Evolutionary conservation across 92 coral and sea anemone species (phyloP), one percentile per base, ranked within the genome.

Genomic region (Pocillopora grandis): DNA sequence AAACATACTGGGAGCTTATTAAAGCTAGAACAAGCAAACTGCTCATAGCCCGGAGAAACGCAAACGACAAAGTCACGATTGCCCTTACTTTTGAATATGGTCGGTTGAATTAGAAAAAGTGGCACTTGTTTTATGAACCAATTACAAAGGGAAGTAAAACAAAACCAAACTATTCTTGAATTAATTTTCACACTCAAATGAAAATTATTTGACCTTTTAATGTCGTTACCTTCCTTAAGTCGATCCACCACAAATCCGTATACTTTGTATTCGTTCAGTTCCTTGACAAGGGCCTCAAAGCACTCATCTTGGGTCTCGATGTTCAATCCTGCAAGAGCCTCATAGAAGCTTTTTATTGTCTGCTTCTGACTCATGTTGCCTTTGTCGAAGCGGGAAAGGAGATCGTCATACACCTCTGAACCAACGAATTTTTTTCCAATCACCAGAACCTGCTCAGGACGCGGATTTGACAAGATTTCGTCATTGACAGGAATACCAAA

Each of bases 401-500:
- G 76, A 10, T 0, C 14, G 19, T 69, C 16, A 23, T 70, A 80
- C 8, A 18, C 11, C 9, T n/a, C 37, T 2, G 12, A 48, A 6
- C 20, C 14, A 18, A 80, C 48, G 16, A 35, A n/a, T 19, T 69
- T 0, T 9, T 19, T 59, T n/a, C 85, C 48, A 5, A 56, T 31
- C 9, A 8, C 66, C 36, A 80, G 37, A 66, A 80, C 84, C 0
- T 6, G 0, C 0, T 2, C 6, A 11, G 59, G 42, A 0, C 17
- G 7, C 37, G 75, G 56, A 35, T 71, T n/a, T 35, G 42, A 35
- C 42, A 82, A 60, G 0, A 13, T 33, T 75, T 52, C 49, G 52
- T 82, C 86, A 17, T 59, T 59, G 4, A 84, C 12, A 11, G 88
- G 88, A 31, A 84, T 55, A 3, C 88, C 83, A 76, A 75, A 84